A percentile compares a stretch with the other conserved stretches of the same genome.
Evolutionary conservation across 2,888 invertebrate genomes (phyloP).

Genomic region (Bombylius discolor): DNA sequence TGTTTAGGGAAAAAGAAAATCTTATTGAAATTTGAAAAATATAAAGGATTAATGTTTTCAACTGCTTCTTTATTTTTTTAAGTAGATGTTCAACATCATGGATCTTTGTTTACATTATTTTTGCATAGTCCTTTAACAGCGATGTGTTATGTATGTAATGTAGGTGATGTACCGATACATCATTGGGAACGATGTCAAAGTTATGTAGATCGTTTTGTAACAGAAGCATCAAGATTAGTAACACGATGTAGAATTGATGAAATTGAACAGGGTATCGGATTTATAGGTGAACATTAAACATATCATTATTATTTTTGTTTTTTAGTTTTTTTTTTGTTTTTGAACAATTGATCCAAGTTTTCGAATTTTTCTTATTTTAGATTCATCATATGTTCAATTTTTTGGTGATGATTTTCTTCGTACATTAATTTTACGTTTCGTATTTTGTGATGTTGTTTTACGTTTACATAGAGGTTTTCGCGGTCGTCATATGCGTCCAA

Average conservation of each 20-base stretch:
- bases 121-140: conserved; percentile 88
- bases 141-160: conserved; percentile 81
- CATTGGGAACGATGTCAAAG: conserved; percentile 86
- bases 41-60: background rate
- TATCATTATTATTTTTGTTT: background rate
- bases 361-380: conserved; percentile 33
- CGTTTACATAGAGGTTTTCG: conserved; percentile 77
- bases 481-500: conserved; percentile 72
- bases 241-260: conserved; percentile 70
- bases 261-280: conserved; percentile 38
- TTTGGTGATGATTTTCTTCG: conserved; percentile 92
- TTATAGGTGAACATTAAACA: conserved; percentile 28
- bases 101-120: conserved; percentile 88
- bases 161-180: conserved; percentile 69
- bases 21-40: background rate
- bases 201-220: conserved; percentile 77
- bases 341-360: no score
- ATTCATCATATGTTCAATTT: conserved; percentile 65
- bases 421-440: conserved; percentile 72
- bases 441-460: conserved; percentile 85
- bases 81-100: conserved; percentile 69
- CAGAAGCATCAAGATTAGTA: conserved; percentile 74
- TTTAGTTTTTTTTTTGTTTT: no score
- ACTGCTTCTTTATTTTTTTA: conserved; percentile 16
- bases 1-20: background rate